A percentile compares a stretch with the other conserved stretches of the same genome.
These are phyloP conservation scores for Pycnonotus jocosus DNA, from an alignment of 2,113 vertebrate genomes.

Conservation along the genomic window DNA sequence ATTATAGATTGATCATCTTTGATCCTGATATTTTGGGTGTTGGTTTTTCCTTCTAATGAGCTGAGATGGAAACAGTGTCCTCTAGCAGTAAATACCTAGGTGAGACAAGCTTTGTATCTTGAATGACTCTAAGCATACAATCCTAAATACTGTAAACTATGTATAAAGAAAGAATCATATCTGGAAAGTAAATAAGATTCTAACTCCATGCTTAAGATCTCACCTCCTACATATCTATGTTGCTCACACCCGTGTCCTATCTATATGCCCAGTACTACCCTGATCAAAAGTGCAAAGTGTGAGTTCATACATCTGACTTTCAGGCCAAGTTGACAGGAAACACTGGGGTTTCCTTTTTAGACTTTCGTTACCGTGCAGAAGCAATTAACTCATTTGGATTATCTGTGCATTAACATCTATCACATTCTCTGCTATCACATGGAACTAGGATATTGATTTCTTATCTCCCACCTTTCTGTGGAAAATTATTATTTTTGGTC, in stretches of 20 bases:
- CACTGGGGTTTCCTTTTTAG: background rate
- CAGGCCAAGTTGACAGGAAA: background rate
- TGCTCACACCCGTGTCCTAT: background rate
- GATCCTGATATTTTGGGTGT: background rate
- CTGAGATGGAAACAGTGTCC: background rate
- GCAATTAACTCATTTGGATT: background rate
- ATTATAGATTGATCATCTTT: background rate
- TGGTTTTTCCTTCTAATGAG: background rate
- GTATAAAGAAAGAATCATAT: background rate
- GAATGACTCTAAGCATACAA: background rate
- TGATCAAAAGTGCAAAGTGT: background rate
- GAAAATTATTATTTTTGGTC: constrained; percentile 1
- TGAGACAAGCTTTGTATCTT: background rate
- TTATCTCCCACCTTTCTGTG: background rate
- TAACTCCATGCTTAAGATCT: background rate
- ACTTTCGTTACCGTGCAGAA: background rate
- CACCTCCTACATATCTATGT: background rate
- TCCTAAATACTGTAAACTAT: background rate
- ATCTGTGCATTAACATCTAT: background rate
- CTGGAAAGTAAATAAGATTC: background rate
- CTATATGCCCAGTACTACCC: background rate
- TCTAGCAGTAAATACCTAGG: background rate
- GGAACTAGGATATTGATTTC: background rate
- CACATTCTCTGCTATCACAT: background rate
- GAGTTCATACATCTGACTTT: background rate